These are phyloP conservation scores for Tyrannus savana DNA, from an alignment of 2,113 vertebrate genomes.

Conservation along the genomic window DNA sequence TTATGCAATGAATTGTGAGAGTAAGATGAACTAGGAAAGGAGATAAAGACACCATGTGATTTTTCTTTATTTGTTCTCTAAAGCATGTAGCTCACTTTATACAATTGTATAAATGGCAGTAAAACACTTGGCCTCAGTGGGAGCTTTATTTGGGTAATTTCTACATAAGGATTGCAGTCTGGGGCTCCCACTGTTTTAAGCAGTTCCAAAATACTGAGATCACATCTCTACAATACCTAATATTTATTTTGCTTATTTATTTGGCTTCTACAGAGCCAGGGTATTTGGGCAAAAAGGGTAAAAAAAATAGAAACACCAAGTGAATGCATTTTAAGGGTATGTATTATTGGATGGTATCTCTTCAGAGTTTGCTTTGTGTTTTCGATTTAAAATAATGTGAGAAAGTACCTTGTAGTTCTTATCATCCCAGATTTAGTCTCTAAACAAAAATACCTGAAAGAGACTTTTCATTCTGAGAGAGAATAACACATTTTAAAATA, in stretches of 20 bases:
- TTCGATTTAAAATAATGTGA: background rate
- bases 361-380: background rate
- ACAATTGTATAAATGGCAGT: constrained; percentile 42
- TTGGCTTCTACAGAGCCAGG: background rate
- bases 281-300: background rate
- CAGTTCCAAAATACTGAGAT: constrained; percentile 28
- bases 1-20: constrained; percentile 51
- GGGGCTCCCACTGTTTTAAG: constrained; percentile 14
- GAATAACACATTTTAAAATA: background rate
- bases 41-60: constrained; percentile 53
- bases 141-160: constrained; percentile 60
- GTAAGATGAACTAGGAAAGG: constrained; percentile 37
- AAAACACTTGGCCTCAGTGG: constrained; percentile 53
- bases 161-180: constrained; percentile 6
- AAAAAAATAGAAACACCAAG: background rate
- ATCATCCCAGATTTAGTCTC: background rate
- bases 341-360: background rate
- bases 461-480: background rate
- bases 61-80: constrained; percentile 54
- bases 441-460: background rate
- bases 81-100: constrained; percentile 45
- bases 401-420: background rate
- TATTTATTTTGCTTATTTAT: constrained; percentile 34
- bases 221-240: constrained; percentile 9
- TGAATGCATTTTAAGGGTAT: background rate